A percentile compares a stretch with the other conserved stretches of the same genome.
phyloP scores from a whole-genome alignment of 2,797 vertebrate species.

The Catamblyrhynchus diadema region DNA sequence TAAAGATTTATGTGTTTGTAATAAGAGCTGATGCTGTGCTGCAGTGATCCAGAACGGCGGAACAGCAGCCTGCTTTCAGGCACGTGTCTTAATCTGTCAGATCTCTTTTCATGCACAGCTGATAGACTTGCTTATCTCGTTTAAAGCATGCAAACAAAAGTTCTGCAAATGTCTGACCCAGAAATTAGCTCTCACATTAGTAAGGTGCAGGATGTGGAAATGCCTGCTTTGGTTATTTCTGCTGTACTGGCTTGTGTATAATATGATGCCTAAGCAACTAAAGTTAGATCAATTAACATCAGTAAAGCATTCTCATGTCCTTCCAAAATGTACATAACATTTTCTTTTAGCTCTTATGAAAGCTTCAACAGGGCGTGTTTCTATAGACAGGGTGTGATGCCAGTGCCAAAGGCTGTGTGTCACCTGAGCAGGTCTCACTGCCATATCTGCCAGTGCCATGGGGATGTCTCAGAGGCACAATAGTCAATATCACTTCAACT shows the following conservation, averaged over 20 bases:
- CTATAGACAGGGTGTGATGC: background rate
- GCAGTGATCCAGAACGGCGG: background rate
- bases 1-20: background rate
- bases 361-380: background rate
- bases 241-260: accelerated
- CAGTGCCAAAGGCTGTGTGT: background rate
- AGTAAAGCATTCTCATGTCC: background rate
- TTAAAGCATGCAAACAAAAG: background rate
- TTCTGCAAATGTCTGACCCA: background rate
- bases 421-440: background rate
- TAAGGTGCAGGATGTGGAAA: background rate
- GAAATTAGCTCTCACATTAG: background rate
- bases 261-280: background rate
- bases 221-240: background rate
- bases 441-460: accelerated
- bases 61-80: background rate
- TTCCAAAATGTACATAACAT: background rate
- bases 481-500: background rate
- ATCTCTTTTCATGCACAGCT: background rate
- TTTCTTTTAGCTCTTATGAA: background rate
- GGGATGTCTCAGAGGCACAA: background rate
- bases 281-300: background rate
- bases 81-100: background rate
- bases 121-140: background rate
- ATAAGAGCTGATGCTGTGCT: background rate